Evolutionary conservation across 2,888 invertebrate genomes (phyloP), one percentile per base, ranked within the genome.

Genomic region (Andricus curvator): DNA sequence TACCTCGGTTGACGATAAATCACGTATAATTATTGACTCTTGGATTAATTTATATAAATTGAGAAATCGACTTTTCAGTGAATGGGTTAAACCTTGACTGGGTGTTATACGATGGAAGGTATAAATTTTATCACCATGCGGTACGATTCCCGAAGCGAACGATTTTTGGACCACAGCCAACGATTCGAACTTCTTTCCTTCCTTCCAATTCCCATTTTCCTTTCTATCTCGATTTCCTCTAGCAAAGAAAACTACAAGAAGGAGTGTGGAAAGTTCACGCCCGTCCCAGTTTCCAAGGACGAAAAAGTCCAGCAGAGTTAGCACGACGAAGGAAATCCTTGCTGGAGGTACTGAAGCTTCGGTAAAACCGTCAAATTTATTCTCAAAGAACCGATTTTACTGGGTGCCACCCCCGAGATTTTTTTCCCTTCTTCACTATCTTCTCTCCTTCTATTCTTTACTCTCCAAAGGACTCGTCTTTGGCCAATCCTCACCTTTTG

Each of bases 291-390:
- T 83, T 81, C 81, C 79, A 77, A 64, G 77, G 81, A 81, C 80
- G 64, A 77, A 80, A 79, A 82, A 81, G 68, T 84, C 81, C 81
- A 78, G 83, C 70, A 81, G 78, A 81, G 70, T 80, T 80, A 77
- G 77, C 65, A 77, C 80, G 74, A 77, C 80, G 68, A 67, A 29
- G 78, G 51, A 67, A 77, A 80, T 80, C 77, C 67, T 51, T 51
- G 48, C 74, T 51, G 41, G 51, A 77, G 80, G 17, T 77, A 67
- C 64, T 80, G 48, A 70, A 81, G 84, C 84, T 81, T 80, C 79
- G 79, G 81, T 85, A 85, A 86, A 84, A 80, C 84, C 79, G 81
- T 83, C 62, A 79, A 84, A 85, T 86, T 85, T 86, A 85, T 85
- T 84, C 86, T 81, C 84, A 82, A 85, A 86, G 83, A 82, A 80